Base-by-base conservation (phyloP, 2,113 vertebrate genomes). In the Amblyornis subalaris region DNA sequence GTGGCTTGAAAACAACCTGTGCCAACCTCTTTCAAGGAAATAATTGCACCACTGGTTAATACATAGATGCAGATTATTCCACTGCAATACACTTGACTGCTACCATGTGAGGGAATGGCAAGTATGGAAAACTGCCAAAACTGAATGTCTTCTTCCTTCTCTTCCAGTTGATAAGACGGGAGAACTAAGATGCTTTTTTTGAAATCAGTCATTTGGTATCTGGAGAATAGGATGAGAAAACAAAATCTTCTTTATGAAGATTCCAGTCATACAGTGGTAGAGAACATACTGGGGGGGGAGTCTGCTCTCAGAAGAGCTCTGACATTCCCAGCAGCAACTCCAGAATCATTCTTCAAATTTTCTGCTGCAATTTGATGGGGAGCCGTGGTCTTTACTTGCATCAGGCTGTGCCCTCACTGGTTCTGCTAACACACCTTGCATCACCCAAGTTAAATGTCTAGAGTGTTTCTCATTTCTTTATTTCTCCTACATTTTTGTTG, bases 51-150 rank as follows among this genome's bases (percentile, higher is more conserved):
- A 0, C 35, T 48, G 20, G 48, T 82, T 79, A 80, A 89, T 93
- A 55, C 22, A 10, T n/a, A n/a, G 48, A 42, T 77, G 44, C 48
- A 85, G 31, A 85, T 93, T 66, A 57, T 91, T 85, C 67, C 42
- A 14, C 64, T 90, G 81, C 82, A 76, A 65, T 35, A 21, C n/a
- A 83, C 91, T 88, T 85, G 89, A 85, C 85, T 90, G 67, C 88
- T 93, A 53, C 64, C 33, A 35, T 89, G 82, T 88, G 91, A 95
- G 35, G 71, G 71, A 94, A 95, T 85, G 78, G 94, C 74, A 94
- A 94, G 74, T 23, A 62, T 91, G 93, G 89, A 96, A 91, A 95
- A 88, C 80, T 91, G 94, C 95, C 96, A 96, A 90, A 77, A 66
- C 38, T 53, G 81, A 85, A 88, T 83, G 75, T 80, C 94, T 95